phyloP scores from a whole-genome alignment of 2,113 vertebrate genomes.

The Herpetotheres cachinnans region DNA sequence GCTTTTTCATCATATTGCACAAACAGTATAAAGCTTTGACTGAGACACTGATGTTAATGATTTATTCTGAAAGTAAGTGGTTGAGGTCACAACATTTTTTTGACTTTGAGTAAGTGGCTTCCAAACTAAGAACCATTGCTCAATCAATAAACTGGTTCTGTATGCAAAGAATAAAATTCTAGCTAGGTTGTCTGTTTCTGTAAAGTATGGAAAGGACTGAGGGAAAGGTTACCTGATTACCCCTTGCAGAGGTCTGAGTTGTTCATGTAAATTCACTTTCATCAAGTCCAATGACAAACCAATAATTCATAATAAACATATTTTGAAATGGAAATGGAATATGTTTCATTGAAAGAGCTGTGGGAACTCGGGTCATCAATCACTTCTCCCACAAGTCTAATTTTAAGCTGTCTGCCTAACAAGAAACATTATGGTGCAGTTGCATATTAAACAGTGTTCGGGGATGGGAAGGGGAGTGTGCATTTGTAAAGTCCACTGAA shows the following conservation, averaged over 20 bases:
- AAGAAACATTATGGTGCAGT: conserved; percentile 12
- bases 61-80: neutral
- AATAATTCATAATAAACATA: conserved; percentile 64
- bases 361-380: conserved; percentile 38
- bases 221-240: neutral
- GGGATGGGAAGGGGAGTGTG: neutral
- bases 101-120: conserved; percentile 35
- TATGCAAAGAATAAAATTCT: conserved; percentile 5
- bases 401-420: conserved; percentile 45
- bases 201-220: neutral
- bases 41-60: neutral
- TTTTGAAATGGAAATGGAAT: conserved; percentile 51
- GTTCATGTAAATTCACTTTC: conserved; percentile 27
- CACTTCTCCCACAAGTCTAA: conserved; percentile 37
- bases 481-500: neutral
- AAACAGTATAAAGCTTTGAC: neutral
- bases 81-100: conserved; percentile 35
- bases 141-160: conserved; percentile 27
- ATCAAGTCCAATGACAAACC: conserved; percentile 32
- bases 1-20: neutral
- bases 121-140: neutral
- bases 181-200: neutral
- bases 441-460: neutral
- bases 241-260: neutral
- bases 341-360: conserved; percentile 17